Conservation (phyloP, 2,797 vertebrate genomes). For the Eidolon dupreanum region DNA sequence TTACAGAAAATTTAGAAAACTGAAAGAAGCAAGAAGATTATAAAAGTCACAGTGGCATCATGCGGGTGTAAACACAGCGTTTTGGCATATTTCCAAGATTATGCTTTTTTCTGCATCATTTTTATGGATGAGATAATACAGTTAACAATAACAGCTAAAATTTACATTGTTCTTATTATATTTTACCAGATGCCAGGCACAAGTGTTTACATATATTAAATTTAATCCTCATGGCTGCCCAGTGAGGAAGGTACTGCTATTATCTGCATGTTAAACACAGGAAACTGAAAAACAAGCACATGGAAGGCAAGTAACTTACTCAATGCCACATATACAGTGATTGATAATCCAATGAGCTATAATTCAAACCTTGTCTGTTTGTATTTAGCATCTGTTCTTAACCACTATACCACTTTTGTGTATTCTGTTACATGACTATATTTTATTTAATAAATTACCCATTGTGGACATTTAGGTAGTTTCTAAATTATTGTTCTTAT, state of each 20-base stretch:
- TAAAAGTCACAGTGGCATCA: background rate
- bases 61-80: background rate
- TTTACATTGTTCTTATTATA: background rate
- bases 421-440: background rate
- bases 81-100: background rate
- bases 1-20: background rate
- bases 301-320: background rate
- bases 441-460: background rate
- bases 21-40: background rate
- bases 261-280: conserved; percentile 54
- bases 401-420: background rate
- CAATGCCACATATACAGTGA: background rate
- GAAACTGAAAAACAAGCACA: background rate
- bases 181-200: background rate
- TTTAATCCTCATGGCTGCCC: background rate
- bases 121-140: background rate
- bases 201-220: background rate
- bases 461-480: background rate
- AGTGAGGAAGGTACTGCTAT: background rate
- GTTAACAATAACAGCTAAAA: background rate
- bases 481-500: background rate
- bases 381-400: background rate
- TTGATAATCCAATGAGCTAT: background rate
- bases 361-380: background rate
- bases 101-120: background rate